Percentiles rank a stretch among this genome's conserved stretches.
These are phyloP conservation scores for Criorhina ranunculi DNA, from an alignment of 2,888 invertebrate genomes.

Conservation along the genomic window DNA sequence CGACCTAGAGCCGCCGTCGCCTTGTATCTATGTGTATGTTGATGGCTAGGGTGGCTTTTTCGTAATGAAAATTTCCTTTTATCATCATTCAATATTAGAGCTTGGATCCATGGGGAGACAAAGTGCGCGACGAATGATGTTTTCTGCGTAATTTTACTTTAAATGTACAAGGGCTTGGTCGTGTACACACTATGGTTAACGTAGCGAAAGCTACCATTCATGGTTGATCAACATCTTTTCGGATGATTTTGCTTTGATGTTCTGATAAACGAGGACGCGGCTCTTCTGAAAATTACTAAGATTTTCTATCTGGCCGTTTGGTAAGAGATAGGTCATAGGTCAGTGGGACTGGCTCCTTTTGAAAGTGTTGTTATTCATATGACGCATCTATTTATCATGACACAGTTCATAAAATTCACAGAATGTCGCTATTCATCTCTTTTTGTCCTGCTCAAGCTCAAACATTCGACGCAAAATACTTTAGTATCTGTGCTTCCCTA, in stretches of 20 bases:
- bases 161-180: constrained; percentile 3
- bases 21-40: too few species aligned
- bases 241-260: constrained; percentile 50
- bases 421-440: too few species aligned
- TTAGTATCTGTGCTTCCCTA: too few species aligned
- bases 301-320: neutral
- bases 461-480: too few species aligned
- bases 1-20: neutral
- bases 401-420: too few species aligned
- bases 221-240: constrained; percentile 48
- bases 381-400: too few species aligned
- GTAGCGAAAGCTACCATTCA: constrained; percentile 40
- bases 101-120: constrained; percentile 7
- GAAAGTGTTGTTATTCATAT: too few species aligned
- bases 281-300: constrained; percentile 18
- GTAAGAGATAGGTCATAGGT: constrained; percentile 1
- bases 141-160: constrained; percentile 3
- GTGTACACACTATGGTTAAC: constrained; percentile 14
- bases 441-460: too few species aligned
- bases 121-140: neutral
- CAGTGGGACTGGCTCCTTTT: too few species aligned
- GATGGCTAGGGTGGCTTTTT: constrained; percentile 25
- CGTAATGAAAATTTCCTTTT: constrained; percentile 61
- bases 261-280: constrained; percentile 28
- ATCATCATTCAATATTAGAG: constrained; percentile 56